Evolutionary conservation across 2,888 invertebrate genomes (phyloP).

Genomic region (Lepidocyrtoides sp.): DNA sequence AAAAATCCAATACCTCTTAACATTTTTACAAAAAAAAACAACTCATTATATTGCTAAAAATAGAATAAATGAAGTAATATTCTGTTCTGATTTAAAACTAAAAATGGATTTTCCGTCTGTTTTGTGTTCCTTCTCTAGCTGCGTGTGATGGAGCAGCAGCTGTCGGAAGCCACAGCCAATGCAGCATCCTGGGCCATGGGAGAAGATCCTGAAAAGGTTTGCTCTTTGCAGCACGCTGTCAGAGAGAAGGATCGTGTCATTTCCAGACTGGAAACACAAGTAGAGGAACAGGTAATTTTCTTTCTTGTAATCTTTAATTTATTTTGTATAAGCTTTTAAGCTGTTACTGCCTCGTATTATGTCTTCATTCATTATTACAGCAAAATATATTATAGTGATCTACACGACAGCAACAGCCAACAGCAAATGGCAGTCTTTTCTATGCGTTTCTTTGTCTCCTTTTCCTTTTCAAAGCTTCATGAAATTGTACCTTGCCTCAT

Average conservation of each 20-base stretch:
- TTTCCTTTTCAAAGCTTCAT: background rate
- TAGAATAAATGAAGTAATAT: conserved; percentile 2
- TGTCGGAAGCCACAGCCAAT: conserved; percentile 86
- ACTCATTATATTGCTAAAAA: conserved; percentile 42
- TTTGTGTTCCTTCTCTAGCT: conserved; percentile 86
- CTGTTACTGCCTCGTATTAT: background rate
- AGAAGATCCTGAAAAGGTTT: conserved; percentile 85
- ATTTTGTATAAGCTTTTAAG: conserved; percentile 62
- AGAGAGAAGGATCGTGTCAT: conserved; percentile 89
- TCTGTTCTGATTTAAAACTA: background rate
- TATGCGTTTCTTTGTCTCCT: background rate
- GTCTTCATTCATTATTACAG: conserved; percentile 26
- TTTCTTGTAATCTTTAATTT: conserved; percentile 63
- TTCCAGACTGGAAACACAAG: conserved; percentile 93
- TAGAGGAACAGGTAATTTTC: conserved; percentile 93
- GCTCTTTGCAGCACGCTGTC: conserved; percentile 85
- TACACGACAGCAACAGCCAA: background rate
- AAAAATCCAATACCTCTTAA: background rate
- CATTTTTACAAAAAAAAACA: background rate
- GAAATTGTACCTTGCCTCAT: background rate
- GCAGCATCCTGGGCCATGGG: conserved; percentile 86
- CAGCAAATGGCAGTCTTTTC: conserved; percentile 7
- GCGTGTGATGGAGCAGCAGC: conserved; percentile 88
- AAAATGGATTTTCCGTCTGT: background rate
- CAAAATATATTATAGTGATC: background rate